phyloP scores from a whole-genome alignment of 2,888 invertebrate species.

The Boloria euphrosyne region DNA sequence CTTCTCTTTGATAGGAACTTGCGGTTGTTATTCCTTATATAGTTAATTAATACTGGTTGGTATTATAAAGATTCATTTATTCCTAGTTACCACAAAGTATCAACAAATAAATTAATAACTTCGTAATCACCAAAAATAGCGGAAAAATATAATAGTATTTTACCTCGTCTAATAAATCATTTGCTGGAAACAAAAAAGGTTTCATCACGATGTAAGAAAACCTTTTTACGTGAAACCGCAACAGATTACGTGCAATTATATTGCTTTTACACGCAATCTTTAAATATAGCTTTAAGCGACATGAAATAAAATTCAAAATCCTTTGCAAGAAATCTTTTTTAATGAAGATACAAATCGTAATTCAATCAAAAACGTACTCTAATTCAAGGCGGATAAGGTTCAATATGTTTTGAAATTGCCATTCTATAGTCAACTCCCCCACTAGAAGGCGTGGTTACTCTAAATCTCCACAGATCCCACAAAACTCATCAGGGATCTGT shows the following conservation, averaged over 20 bases:
- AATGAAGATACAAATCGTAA: neutral
- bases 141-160: slow-evolving; percentile 4
- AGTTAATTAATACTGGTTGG: too few species aligned
- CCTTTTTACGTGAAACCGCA: slow-evolving; percentile 44
- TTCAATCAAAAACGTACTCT: slow-evolving; percentile 19
- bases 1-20: too few species aligned
- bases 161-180: slow-evolving; percentile 18
- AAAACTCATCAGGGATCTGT: slow-evolving; percentile 42
- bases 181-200: slow-evolving; percentile 23
- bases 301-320: slow-evolving; percentile 22
- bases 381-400: neutral
- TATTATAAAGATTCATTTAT: too few species aligned
- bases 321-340: neutral
- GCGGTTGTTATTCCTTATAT: too few species aligned
- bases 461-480: slow-evolving; percentile 38
- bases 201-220: slow-evolving; percentile 23
- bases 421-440: slow-evolving; percentile 37
- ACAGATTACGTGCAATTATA: slow-evolving; percentile 45
- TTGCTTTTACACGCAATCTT: slow-evolving; percentile 14
- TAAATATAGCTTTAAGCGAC: slow-evolving; percentile 6
- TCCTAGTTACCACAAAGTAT: too few species aligned
- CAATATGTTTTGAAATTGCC: slow-evolving; percentile 5
- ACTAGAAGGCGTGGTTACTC: slow-evolving; percentile 45
- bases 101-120: slow-evolving; percentile 3
- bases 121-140: neutral